phyloP scores from a whole-genome alignment of 2,113 vertebrate species.

The Takifugu bimaculatus region DNA sequence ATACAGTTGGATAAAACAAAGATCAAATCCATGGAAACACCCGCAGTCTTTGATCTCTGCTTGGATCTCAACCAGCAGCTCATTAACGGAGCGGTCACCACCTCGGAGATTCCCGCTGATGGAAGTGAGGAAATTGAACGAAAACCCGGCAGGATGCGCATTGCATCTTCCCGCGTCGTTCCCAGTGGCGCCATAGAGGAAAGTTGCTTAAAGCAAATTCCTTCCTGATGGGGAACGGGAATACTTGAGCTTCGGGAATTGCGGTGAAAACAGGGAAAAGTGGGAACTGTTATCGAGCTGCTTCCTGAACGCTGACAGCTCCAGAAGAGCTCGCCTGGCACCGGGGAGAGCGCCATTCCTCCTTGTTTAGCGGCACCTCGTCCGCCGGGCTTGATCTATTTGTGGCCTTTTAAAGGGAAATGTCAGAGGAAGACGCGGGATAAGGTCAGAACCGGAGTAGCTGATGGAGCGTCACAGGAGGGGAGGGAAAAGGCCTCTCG shows the following conservation, averaged over 20 bases:
- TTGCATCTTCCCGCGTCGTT: not conserved
- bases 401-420: constrained; percentile 70
- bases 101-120: constrained; percentile 31
- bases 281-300: constrained; percentile 4
- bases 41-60: constrained; percentile 35
- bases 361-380: constrained; percentile 19
- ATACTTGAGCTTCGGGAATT: not conserved
- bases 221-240: not conserved
- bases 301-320: constrained; percentile 8
- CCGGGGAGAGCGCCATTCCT: constrained; percentile 23
- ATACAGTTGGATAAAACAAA: not conserved
- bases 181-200: not conserved
- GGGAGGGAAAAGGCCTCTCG: not conserved
- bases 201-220: not conserved
- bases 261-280: not conserved
- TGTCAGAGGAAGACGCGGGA: constrained; percentile 62
- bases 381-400: constrained; percentile 58
- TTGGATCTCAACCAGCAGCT: constrained; percentile 40
- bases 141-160: constrained; percentile 30
- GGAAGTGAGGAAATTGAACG: constrained; percentile 39
- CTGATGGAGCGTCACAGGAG: constrained; percentile 27
- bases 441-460: constrained; percentile 45
- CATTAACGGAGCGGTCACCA: constrained; percentile 32
- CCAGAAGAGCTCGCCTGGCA: constrained; percentile 12
- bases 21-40: not conserved